These are phyloP conservation scores for Platyscelio sp. DNA, from an alignment of 2,888 invertebrate genomes.

Conservation along the genomic window DNA sequence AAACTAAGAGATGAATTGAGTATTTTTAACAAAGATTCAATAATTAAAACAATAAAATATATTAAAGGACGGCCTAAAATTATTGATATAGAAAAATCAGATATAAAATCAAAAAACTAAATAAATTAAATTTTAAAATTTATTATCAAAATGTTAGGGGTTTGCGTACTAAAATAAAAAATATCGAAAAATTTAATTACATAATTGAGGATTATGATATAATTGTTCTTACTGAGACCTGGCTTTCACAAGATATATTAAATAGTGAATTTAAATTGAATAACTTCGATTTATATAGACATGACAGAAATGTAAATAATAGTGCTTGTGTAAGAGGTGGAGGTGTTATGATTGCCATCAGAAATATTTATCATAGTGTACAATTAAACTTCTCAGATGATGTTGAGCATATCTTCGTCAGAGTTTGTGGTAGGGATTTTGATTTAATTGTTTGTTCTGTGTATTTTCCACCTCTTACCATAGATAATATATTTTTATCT, in stretches of 20 bases:
- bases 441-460: too few relatives aligned
- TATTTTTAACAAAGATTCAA: background rate
- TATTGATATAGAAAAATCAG: background rate
- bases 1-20: background rate
- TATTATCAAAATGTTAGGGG: background rate
- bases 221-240: background rate
- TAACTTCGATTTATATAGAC: background rate
- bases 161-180: background rate
- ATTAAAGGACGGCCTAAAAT: background rate
- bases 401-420: too few relatives aligned
- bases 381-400: too few relatives aligned
- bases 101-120: background rate
- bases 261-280: background rate
- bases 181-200: background rate
- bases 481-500: too few relatives aligned
- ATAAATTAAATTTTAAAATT: background rate
- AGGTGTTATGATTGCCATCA: background rate
- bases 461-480: too few relatives aligned
- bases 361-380: too few relatives aligned
- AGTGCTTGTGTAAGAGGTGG: background rate
- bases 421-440: too few relatives aligned
- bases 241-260: background rate
- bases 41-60: background rate
- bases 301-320: background rate
- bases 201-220: background rate